Base-by-base conservation (phyloP, 2,888 invertebrate species). In the Ophion obscuratus region DNA sequence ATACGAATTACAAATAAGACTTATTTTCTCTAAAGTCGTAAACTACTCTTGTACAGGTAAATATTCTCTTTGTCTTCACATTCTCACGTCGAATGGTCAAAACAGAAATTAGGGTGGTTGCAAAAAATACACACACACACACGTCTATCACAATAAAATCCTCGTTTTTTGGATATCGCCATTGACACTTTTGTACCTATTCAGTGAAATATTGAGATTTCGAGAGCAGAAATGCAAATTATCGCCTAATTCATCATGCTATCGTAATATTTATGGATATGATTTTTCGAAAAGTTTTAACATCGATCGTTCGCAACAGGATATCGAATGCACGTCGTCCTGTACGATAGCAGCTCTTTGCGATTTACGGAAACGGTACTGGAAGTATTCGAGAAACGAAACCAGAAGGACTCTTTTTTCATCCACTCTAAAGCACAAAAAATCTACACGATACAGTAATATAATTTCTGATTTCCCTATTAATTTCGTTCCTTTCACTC, bases 91-190 rank as follows among this genome's bases (percentile, higher is more conserved):
- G 76, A 66, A 66, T 74, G n/a, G 68, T 74, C 61, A 40, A 89
- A 89, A 88, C 85, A 88, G 88, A 89, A 89, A 89, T 88, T 66
- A 81, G 61, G 17, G 40, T 74, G 73, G 73, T 74, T 40, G 59
- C n/a, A 59, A 61, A 36, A 73, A 61, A 36, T 17, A 14, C 53
- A 53, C 31, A 14, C 53, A 53, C 53, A 14, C 53, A 53, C 14
- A 53, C 4, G 5, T 17, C 14, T 14, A 14, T 53, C 17, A 53
- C 53, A 53, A 3, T 53, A 17, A 3, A 31, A 64, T 24, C 20
- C 27, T 31, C 14, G 24, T 64, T 64, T 64, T 31, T 40, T 70
- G 53, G 17, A 27, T 17, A 17, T 53, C 31, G 73, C 57, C 57
- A 31, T n/a, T 10, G 40, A 74, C 59, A 61, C 11, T 44, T 74